Evolutionary conservation across 1,140 invertebrate species (phyloP), one percentile per base, ranked within the genome.

Genomic region (Saxidomus purpurata): DNA sequence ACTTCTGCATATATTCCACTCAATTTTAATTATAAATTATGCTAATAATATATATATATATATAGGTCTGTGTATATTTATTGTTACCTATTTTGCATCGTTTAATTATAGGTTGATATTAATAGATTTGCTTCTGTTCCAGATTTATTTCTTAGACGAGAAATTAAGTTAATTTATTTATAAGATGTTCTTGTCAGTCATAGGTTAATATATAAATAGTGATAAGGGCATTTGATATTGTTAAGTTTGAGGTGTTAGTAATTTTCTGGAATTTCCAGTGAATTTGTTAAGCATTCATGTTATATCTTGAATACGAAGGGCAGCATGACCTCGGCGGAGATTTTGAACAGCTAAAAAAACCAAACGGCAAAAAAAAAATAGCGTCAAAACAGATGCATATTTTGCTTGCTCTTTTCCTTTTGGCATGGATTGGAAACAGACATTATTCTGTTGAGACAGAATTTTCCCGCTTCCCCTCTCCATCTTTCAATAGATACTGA

Each of bases 81-180:
- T 59, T 9, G 55, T 9, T n/a, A n/a, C 6, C 3, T 59, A n/a
- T 25, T 19, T 36, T 67, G 63, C 31, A 67, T 31, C 19, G 43
- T 43, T n/a, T n/a, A 28, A 59, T 59, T 59, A n/a, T 59, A 59
- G 55, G 55, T 6, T 59, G 25, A 15, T 22, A 77, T 77, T 77
- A 49, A 77, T 77, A 52, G 19, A 47, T 82, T 82, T 63, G 52
- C 11, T 82, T 82, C 80, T 67, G 59, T 82, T 82, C 19, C 80
- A 82, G 80, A 82, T 80, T 11, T 59, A 11, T 59, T n/a, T 11
- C 3, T 22, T 59, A 59, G 52, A 11, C 8, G 8, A 6, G 19
- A 59, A 6, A 11, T 67, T 67, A 6, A 31, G 13, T 3, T 36
- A 36, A 34, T 36, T 67, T 19, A n/a, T 67, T 22, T 67, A 31